phyloP scores from a whole-genome alignment of 2,888 invertebrate genomes.

The Drosophila pseudotalamancana region DNA sequence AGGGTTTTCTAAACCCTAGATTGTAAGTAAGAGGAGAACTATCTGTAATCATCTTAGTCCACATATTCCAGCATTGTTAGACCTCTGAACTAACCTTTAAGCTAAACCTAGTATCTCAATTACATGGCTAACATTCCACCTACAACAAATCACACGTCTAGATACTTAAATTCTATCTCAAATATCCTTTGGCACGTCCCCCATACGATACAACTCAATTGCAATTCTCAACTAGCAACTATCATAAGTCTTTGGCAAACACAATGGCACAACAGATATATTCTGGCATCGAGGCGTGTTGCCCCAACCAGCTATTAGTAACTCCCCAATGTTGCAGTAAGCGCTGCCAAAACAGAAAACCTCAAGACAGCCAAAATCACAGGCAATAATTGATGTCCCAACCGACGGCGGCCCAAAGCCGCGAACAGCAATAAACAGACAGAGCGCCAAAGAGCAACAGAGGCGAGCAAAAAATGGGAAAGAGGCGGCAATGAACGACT shows the following conservation, averaged over 20 bases:
- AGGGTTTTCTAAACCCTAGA: too few relatives aligned
- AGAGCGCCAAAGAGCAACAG: constrained; percentile 29
- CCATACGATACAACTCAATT: constrained; percentile 6
- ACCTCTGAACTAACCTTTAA: too few relatives aligned
- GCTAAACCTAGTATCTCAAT: too few relatives aligned
- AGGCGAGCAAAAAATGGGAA: not conserved
- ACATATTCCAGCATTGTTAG: too few relatives aligned
- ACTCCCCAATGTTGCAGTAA: constrained; percentile 28
- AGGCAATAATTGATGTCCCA: constrained; percentile 69
- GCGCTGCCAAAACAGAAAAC: constrained; percentile 45
- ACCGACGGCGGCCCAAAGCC: constrained; percentile 55
- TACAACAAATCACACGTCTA: constrained; percentile 4
- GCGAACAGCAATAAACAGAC: constrained; percentile 70
- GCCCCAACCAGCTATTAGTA: constrained; percentile 42
- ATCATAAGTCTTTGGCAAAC: constrained; percentile 32
- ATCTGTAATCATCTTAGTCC: too few relatives aligned
- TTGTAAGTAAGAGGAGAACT: too few relatives aligned
- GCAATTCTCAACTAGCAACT: constrained; percentile 27
- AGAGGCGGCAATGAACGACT: not conserved
- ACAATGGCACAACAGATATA: constrained; percentile 20
- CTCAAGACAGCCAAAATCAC: constrained; percentile 66
- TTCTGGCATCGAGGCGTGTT: constrained; percentile 11
- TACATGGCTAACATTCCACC: not conserved
- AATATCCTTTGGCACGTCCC: not conserved
- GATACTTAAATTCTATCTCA: not conserved